Conservation (phyloP, 2,113 vertebrate genomes). For the Microtus pennsylvanicus region DNA sequence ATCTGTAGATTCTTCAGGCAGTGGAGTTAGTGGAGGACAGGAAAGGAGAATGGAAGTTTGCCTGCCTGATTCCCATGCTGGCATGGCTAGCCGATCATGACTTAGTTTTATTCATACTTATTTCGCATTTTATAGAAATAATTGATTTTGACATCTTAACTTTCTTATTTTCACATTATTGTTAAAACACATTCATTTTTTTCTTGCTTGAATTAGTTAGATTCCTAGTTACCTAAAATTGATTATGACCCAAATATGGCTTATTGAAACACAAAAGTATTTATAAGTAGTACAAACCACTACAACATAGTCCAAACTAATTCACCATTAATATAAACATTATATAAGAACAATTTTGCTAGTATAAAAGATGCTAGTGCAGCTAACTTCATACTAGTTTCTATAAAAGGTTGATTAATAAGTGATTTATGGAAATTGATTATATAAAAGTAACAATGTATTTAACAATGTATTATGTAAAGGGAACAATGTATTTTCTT, state of each 20-base stretch:
- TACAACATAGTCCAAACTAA: background rate
- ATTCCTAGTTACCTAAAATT: slow-evolving; percentile 9
- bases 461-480: background rate
- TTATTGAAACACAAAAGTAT: slow-evolving; percentile 42
- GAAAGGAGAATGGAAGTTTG: background rate
- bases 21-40: background rate
- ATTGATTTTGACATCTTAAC: slow-evolving; percentile 8
- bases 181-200: slow-evolving; percentile 30
- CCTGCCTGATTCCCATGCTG: background rate
- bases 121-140: background rate
- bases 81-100: background rate
- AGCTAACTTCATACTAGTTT: background rate
- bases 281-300: background rate
- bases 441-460: background rate
- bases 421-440: background rate
- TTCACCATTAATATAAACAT: background rate
- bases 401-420: background rate
- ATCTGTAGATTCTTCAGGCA: background rate
- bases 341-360: background rate
- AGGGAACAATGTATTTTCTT: background rate
- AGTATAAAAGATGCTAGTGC: background rate
- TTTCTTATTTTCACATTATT: slow-evolving; percentile 22
- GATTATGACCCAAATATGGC: background rate
- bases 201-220: slow-evolving; percentile 46
- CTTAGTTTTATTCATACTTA: background rate